Conservation (phyloP, 1,140 invertebrate species). For the Drosophila mojavensis region DNA sequence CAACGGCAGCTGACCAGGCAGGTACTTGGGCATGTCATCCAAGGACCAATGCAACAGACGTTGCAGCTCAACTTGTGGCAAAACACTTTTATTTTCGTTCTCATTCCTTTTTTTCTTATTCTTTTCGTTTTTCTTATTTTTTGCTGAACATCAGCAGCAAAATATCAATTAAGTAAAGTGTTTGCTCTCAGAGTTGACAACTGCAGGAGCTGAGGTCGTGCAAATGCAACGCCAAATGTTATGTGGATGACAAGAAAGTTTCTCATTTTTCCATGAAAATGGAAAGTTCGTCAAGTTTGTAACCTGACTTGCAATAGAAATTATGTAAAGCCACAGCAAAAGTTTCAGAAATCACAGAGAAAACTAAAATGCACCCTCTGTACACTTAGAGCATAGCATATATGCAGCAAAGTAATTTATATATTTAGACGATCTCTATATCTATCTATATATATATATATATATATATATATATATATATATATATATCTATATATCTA, state of each 20-base stretch:
- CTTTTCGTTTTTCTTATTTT: too few species aligned
- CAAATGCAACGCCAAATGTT: neutral
- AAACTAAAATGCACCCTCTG: too few species aligned
- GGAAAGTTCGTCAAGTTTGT: neutral
- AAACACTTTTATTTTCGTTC: conserved; percentile 6
- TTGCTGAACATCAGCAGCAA: conserved; percentile 6
- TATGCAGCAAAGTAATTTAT: too few species aligned
- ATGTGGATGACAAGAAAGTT: too few species aligned
- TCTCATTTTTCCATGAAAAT: neutral
- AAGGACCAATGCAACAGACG: conserved; percentile 23
- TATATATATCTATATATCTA: too few species aligned
- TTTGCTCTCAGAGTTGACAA: conserved; percentile 17
- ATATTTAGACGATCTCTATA: neutral
- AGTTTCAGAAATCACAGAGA: too few species aligned
- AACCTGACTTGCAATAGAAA: neutral
- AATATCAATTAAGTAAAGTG: conserved; percentile 68
- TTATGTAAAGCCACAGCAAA: neutral
- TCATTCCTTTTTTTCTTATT: too few species aligned
- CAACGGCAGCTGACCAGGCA: conserved; percentile 26
- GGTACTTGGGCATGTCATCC: conserved; percentile 33
- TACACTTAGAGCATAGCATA: too few species aligned
- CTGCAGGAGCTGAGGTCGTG: neutral
- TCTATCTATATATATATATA: too few species aligned
- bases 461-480: too few species aligned
- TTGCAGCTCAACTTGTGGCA: conserved; percentile 11